Conservation (phyloP, 2,888 invertebrate species). For the Parnassius mnemosyne region DNA sequence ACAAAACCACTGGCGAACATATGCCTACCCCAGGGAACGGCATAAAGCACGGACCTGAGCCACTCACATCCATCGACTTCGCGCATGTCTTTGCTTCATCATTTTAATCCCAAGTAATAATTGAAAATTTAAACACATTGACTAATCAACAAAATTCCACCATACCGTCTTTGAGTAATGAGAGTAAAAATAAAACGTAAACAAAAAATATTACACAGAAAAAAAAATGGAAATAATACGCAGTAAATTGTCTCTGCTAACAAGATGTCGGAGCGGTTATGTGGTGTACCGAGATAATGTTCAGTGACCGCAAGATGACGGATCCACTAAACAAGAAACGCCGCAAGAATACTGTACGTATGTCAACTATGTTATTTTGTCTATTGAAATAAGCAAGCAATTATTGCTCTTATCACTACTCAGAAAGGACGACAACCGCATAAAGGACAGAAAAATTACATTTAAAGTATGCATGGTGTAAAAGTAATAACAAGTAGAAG, state of each 20-base stretch:
- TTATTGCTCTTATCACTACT: background rate
- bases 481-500: background rate
- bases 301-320: slow-evolving; percentile 58
- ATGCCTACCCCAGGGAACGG: no score
- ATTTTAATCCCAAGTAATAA: no score
- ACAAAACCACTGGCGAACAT: no score
- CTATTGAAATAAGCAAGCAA: slow-evolving; percentile 7
- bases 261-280: slow-evolving; percentile 51
- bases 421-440: background rate
- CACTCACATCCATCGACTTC: no score
- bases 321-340: slow-evolving; percentile 50
- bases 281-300: slow-evolving; percentile 51
- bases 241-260: slow-evolving; percentile 61
- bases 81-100: no score
- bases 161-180: no score
- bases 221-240: slow-evolving; percentile 42
- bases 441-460: background rate
- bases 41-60: no score
- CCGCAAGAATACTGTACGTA: slow-evolving; percentile 33
- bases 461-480: slow-evolving; percentile 2
- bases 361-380: slow-evolving; percentile 16
- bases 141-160: no score
- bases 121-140: no score
- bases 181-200: background rate
- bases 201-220: slow-evolving; percentile 1